Conservation (phyloP, 2,113 vertebrate genomes). For the Ranitomeya imitator region DNA sequence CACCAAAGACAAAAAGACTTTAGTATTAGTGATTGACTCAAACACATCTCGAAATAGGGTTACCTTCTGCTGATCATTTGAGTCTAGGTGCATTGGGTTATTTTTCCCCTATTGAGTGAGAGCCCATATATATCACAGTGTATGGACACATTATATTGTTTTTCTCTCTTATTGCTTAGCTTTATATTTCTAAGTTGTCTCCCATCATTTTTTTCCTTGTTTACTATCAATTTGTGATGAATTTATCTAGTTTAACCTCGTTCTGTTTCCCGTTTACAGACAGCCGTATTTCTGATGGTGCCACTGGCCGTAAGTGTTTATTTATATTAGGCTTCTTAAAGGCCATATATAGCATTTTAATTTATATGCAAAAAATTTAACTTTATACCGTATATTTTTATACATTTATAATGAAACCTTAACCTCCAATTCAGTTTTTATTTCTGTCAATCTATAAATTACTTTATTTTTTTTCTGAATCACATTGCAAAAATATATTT, state of each 20-base stretch:
- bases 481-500: not conserved
- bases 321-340: not conserved
- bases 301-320: slow-evolving; percentile 6
- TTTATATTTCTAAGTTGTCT: not conserved
- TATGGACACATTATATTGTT: too few species aligned
- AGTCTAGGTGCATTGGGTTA: too few species aligned
- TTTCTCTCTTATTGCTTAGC: too few species aligned
- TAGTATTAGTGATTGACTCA: too few species aligned
- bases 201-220: not conserved
- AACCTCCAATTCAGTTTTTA: not conserved
- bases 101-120: too few species aligned
- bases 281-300: not conserved
- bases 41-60: too few species aligned
- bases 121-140: too few species aligned
- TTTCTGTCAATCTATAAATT: not conserved
- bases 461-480: not conserved
- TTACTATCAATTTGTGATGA: not conserved
- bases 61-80: too few species aligned
- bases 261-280: not conserved
- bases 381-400: not conserved
- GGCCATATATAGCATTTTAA: not conserved
- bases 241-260: not conserved
- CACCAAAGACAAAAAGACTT: too few species aligned
- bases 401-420: not conserved
- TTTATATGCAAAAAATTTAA: not conserved